phyloP scores from a whole-genome alignment of 1,140 invertebrate species.

The Maconellicoccus hirsutus region DNA sequence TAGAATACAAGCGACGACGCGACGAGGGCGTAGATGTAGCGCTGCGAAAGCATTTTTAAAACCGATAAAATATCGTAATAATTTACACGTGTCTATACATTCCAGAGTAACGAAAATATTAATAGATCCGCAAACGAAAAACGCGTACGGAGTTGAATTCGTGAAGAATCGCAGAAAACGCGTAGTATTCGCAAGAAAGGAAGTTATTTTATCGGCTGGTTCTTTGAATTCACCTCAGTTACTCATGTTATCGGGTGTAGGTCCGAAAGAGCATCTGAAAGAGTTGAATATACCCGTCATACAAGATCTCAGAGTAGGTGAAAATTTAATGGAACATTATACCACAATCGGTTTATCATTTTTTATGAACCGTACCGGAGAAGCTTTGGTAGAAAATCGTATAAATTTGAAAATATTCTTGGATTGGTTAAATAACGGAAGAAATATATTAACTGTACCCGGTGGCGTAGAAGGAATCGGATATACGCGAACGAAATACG shows the following conservation, averaged over 20 bases:
- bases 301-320: constrained; percentile 55
- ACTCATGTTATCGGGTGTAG: constrained; percentile 62
- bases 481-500: constrained; percentile 41
- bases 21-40: constrained; percentile 43
- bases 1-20: constrained; percentile 49
- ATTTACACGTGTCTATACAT: constrained; percentile 55
- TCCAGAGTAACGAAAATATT: constrained; percentile 53
- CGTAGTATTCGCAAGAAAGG: constrained; percentile 42
- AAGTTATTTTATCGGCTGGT: constrained; percentile 55
- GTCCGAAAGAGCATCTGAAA: constrained; percentile 52
- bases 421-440: constrained; percentile 33
- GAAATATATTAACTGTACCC: constrained; percentile 37
- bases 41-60: constrained; percentile 48
- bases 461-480: constrained; percentile 42
- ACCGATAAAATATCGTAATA: constrained; percentile 43
- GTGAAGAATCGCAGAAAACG: constrained; percentile 38
- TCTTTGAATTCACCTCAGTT: constrained; percentile 55
- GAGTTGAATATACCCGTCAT: constrained; percentile 52
- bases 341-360: constrained; percentile 48
- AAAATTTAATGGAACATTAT: constrained; percentile 68
- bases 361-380: constrained; percentile 47
- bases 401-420: constrained; percentile 25
- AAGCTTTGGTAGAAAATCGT: constrained; percentile 32
- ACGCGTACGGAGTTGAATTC: constrained; percentile 54
- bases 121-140: constrained; percentile 46